Percentiles rank a stretch among this genome's conserved stretches.
These are phyloP conservation scores for Blastobasis adustella DNA, from an alignment of 2,888 invertebrate genomes.

Conservation along the genomic window DNA sequence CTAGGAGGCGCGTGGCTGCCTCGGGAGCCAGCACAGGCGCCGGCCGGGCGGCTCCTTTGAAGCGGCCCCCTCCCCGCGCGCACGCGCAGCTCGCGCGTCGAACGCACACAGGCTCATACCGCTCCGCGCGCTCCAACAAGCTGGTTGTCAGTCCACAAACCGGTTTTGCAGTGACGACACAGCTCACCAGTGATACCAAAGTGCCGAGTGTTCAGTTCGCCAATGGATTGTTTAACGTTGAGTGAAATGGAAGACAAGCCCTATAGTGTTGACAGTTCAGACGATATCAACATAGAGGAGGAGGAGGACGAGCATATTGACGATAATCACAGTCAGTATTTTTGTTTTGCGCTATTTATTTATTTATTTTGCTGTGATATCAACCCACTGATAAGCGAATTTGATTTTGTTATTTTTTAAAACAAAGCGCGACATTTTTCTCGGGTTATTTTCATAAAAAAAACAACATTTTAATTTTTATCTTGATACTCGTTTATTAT, in stretches of 20 bases:
- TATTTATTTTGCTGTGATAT: no score
- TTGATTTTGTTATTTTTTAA: no score
- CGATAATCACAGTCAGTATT: conserved; percentile 57
- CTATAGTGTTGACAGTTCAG: conserved; percentile 69
- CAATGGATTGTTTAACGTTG: conserved; percentile 43
- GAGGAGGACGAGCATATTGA: conserved; percentile 39
- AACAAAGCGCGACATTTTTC: no score
- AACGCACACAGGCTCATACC: conserved; percentile 70
- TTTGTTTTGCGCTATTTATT: conserved; percentile 1
- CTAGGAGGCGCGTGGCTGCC: conserved; percentile 65
- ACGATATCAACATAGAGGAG: conserved; percentile 68
- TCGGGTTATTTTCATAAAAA: no score
- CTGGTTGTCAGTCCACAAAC: conserved; percentile 65
- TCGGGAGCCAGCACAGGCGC: conserved; percentile 68
- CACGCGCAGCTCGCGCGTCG: conserved; percentile 53
- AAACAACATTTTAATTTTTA: no score
- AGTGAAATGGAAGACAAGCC: conserved; percentile 70
- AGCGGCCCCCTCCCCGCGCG: conserved; percentile 36
- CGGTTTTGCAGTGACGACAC: conserved; percentile 62
- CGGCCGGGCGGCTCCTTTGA: conserved; percentile 64
- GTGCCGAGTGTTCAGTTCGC: conserved; percentile 53
- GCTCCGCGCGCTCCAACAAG: conserved; percentile 67
- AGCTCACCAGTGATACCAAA: conserved; percentile 49
- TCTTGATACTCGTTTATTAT: no score
- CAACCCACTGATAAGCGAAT: no score